Conservation (phyloP, 2,797 vertebrate species). For the Notolabrus celidotus region DNA sequence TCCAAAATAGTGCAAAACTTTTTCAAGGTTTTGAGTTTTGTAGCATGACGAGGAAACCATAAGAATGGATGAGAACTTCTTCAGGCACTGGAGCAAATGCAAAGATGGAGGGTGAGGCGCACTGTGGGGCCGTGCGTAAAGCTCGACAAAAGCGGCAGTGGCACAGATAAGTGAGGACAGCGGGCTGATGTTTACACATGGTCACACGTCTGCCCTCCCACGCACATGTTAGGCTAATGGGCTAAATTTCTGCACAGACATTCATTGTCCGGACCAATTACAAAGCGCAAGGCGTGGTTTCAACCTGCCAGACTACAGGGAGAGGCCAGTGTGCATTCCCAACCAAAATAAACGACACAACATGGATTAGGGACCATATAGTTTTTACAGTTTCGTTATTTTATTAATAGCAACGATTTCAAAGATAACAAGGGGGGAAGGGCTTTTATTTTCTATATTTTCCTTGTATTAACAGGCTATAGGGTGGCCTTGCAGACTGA, state of each 20-base stretch:
- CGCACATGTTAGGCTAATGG: not conserved
- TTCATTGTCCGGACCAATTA: slow-evolving; percentile 1
- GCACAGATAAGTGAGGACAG: not conserved
- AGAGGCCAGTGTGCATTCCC: not conserved
- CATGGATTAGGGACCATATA: not conserved
- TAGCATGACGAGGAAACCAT: not conserved
- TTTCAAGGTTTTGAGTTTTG: slow-evolving; percentile 6
- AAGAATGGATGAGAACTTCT: not conserved
- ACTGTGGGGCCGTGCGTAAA: slow-evolving; percentile 23
- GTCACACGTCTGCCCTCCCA: not conserved
- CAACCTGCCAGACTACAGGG: not conserved
- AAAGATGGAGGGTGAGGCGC: slow-evolving; percentile 13
- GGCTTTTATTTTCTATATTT: no score
- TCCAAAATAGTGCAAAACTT: not conserved
- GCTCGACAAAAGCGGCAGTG: not conserved
- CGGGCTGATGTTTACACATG: slow-evolving; percentile 1
- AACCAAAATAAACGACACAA: not conserved
- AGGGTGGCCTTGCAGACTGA: no score
- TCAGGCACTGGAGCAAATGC: not conserved
- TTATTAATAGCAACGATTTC: not conserved
- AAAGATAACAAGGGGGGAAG: no score
- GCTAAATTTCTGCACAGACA: not conserved
- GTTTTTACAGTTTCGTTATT: not conserved
- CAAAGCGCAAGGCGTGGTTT: slow-evolving; percentile 30
- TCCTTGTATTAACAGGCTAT: no score